Evolutionary conservation across 1,140 invertebrate genomes (phyloP), one percentile per base, ranked within the genome.

Genomic region (Phymorhynchus buccinoides): DNA sequence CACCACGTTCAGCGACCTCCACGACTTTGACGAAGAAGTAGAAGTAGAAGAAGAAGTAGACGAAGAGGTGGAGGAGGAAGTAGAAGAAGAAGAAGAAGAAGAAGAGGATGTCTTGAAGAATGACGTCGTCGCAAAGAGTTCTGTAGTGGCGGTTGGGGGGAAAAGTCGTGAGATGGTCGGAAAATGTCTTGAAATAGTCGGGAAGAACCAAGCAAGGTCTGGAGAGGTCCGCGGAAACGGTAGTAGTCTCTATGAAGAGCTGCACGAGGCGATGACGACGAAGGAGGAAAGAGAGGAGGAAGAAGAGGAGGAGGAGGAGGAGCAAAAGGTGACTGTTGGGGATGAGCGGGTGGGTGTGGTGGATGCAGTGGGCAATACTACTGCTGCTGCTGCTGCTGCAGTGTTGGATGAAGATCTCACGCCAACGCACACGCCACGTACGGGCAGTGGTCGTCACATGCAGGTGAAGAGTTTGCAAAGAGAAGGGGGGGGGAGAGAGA

Each of bases 351-450:
- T 52, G 48, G 48, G 48, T 9, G 48, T 52, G 12, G 48, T 52
- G 48, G 48, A 52, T 18, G 48, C 12, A 18, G 48, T 52, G 48
- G 48, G 22, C 48, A 52, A 18, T 9, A 52, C 12, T 52, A n/a
- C n/a, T n/a, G n/a, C n/a, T n/a, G n/a, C n/a, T n/a, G n/a, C n/a
- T n/a, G n/a, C n/a, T n/a, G 12, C 22, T 52, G 12, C 14, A 4
- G 56, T 22, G 56, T 1, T 27, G 77, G 87, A 88, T 37, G 90
- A 90, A 12, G 89, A 90, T 22, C 90, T 90, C 14, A 91, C 91
- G 0, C 90, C 91, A 27, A 84, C 88, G 7, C 82, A 90, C 16
- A 91, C 90, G 18, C 90, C 90, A 0, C 82, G 88, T n/a, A 88
- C 87, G n/a, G 88, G 85, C 39, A 77, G 80, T 0, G 75, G 83